Percentiles rank a stretch among this genome's conserved stretches.
phyloP scores from a whole-genome alignment of 2,888 invertebrate species.

The Tetranychus truncatus region DNA sequence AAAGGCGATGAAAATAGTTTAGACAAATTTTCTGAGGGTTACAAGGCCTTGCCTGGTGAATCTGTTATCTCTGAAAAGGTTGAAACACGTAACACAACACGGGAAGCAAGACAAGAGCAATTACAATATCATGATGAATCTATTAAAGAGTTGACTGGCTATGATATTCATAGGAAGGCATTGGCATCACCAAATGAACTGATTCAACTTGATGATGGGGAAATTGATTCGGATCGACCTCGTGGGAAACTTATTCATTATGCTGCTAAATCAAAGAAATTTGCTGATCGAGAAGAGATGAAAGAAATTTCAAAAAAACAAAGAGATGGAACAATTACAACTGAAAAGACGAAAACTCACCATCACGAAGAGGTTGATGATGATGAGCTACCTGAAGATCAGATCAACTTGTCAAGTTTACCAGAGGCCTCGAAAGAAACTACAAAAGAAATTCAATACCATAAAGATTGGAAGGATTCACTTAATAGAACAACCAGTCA shows the following conservation, averaged over 20 bases:
- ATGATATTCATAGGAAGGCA: conserved; percentile 26
- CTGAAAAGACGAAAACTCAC: conserved; percentile 40
- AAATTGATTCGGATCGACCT: conserved; percentile 4
- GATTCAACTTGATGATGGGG: conserved; percentile 16
- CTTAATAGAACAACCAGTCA: neutral
- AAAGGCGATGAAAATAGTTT: neutral
- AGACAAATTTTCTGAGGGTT: neutral
- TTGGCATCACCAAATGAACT: conserved; percentile 23
- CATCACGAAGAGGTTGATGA: conserved; percentile 47
- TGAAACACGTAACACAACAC: conserved; percentile 25
- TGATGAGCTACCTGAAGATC: conserved; percentile 35
- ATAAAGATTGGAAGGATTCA: neutral
- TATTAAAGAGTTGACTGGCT: conserved; percentile 24
- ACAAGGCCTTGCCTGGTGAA: neutral
- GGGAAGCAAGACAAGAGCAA: conserved; percentile 25
- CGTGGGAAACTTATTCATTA: conserved; percentile 25
- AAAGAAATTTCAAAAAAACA: conserved; percentile 62
- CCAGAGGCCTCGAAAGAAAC: neutral
- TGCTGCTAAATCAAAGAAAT: conserved; percentile 24
- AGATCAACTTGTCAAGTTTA: neutral
- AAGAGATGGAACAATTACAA: conserved; percentile 59
- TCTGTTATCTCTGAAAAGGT: conserved; percentile 27
- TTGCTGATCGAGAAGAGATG: conserved; percentile 54
- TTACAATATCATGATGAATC: conserved; percentile 26
- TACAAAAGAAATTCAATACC: neutral